Evolutionary conservation across 2,797 vertebrate species (phyloP).

Genomic region (Cetoscarus ocellatus): DNA sequence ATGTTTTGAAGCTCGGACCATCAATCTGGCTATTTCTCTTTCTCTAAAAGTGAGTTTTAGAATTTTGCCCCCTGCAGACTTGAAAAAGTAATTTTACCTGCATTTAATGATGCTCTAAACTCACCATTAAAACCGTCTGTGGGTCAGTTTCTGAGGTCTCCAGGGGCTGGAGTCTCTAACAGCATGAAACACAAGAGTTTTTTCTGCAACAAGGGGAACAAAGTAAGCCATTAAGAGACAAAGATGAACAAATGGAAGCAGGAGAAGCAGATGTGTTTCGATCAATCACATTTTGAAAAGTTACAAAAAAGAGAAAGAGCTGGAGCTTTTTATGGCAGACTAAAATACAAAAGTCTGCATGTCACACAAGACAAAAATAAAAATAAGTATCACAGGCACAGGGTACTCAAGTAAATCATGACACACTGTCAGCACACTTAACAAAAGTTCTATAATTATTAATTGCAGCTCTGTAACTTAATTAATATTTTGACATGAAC

Average conservation of each 20-base stretch:
- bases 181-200: constrained; percentile 21
- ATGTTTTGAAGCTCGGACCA: constrained; percentile 20
- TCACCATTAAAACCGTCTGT: not conserved
- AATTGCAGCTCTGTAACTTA: no score
- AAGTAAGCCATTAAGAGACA: constrained; percentile 16
- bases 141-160: constrained; percentile 20
- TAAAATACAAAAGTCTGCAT: no score
- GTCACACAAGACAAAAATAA: no score
- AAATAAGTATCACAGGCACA: no score
- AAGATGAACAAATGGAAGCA: not conserved
- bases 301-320: no score
- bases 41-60: constrained; percentile 13
- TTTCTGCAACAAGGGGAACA: constrained; percentile 19
- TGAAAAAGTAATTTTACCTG: constrained; percentile 30
- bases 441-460: no score
- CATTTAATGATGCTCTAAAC: constrained; percentile 20
- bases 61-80: constrained; percentile 5
- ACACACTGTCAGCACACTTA: no score
- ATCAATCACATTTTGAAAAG: not conserved
- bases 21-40: constrained; percentile 5
- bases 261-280: not conserved
- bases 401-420: no score
- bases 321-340: no score
- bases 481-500: no score
- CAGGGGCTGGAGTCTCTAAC: constrained; percentile 21